Evolutionary conservation across 1,140 invertebrate species (phyloP).

Genomic region (Patella vulgata): DNA sequence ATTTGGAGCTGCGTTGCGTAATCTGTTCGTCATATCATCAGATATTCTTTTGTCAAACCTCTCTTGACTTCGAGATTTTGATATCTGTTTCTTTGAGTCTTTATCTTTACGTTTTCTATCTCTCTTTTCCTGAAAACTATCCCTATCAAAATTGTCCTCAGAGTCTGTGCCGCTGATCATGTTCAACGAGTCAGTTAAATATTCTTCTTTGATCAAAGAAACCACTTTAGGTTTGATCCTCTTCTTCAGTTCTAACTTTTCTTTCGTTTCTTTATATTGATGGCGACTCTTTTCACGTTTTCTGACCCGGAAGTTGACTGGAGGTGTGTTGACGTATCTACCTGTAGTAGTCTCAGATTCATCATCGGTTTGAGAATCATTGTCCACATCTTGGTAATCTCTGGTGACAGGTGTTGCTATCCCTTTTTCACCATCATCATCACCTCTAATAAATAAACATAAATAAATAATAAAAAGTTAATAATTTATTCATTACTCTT

Average conservation of each 20-base stretch:
- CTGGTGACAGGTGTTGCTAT: no score
- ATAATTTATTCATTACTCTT: no score
- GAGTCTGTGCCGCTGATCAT: conserved; percentile 49
- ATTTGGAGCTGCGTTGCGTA: conserved; percentile 3
- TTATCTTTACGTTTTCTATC: conserved; percentile 38
- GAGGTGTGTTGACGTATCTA: conserved; percentile 11
- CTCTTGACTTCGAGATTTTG: conserved; percentile 45
- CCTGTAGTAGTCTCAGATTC: conserved; percentile 4
- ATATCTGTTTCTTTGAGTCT: conserved; percentile 44
- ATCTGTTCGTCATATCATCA: conserved; percentile 36
- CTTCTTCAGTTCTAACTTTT: conserved; percentile 24
- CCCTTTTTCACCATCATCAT: no score
- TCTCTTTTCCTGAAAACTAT: conserved; percentile 39
- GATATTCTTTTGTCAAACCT: conserved; percentile 45
- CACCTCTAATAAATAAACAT: no score
- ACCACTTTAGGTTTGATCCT: conserved; percentile 30
- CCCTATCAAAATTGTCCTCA: conserved; percentile 51
- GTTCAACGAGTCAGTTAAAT: conserved; percentile 41
- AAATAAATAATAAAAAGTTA: no score
- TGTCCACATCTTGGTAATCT: conserved; percentile 8
- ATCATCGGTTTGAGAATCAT: conserved; percentile 14
- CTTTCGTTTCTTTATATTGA: conserved; percentile 17
- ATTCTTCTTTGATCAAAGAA: conserved; percentile 50
- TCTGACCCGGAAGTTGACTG: conserved; percentile 3
- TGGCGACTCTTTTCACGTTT: conserved; percentile 17